A percentile compares a stretch with the other conserved stretches of the same genome.
Conservation (phyloP, 2,888 invertebrate species). For the Caenorhabditis sp. region DNA sequence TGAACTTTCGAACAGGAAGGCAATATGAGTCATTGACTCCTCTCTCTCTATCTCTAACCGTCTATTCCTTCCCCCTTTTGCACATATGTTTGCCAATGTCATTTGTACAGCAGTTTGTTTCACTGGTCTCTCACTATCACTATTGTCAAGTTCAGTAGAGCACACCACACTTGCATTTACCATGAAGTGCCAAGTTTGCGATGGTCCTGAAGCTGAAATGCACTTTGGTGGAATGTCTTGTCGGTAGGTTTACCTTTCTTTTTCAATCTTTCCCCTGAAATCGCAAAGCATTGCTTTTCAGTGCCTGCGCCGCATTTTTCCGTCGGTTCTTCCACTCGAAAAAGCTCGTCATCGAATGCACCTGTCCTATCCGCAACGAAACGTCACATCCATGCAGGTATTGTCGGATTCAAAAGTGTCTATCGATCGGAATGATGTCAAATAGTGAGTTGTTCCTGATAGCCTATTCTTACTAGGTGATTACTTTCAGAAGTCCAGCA, state of each 20-base stretch:
- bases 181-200: background rate
- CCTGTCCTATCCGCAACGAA: background rate
- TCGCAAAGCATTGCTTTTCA: conserved; percentile 3
- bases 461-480: too few relatives aligned
- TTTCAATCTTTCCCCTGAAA: background rate
- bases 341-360: conserved; percentile 4
- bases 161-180: too few relatives aligned
- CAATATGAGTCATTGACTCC: too few relatives aligned
- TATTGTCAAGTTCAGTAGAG: too few relatives aligned
- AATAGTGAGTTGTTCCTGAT: conserved; percentile 16
- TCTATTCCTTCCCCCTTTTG: too few relatives aligned
- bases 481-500: conserved; percentile 17
- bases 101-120: too few relatives aligned
- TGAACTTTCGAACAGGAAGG: too few relatives aligned
- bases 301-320: conserved; percentile 45
- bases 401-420: conserved; percentile 28
- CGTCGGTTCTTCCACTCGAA: conserved; percentile 29
- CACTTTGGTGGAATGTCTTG: background rate
- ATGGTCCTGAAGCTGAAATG: background rate
- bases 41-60: too few relatives aligned
- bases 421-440: conserved; percentile 12
- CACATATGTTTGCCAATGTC: too few relatives aligned
- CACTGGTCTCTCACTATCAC: too few relatives aligned
- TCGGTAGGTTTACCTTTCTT: background rate
- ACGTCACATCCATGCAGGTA: conserved; percentile 29